A percentile compares a stretch with the other conserved stretches of the same genome.
Conservation (phyloP, 2,888 invertebrate species). For the Scaptomyza cyrtandrae region DNA sequence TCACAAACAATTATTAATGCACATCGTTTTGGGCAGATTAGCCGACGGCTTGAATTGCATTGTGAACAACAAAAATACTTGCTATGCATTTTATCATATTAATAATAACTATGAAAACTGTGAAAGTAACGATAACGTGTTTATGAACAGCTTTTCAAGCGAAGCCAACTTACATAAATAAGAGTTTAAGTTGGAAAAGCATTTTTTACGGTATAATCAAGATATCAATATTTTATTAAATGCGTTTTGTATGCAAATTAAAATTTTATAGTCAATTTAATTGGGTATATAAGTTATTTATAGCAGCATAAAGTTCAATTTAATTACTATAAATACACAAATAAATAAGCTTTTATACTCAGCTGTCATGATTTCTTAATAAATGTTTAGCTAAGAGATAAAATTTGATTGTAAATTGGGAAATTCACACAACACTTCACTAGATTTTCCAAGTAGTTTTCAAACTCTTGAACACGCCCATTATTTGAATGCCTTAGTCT, state of each 20-base stretch:
- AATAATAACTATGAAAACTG: conserved; percentile 9
- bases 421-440: not conserved
- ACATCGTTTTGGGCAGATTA: conserved; percentile 39
- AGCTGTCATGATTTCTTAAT: not conserved
- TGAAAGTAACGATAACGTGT: conserved; percentile 37
- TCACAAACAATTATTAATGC: conserved; percentile 68
- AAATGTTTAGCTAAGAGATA: not conserved
- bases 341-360: conserved; percentile 1
- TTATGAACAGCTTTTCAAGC: conserved; percentile 6
- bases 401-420: too few species aligned
- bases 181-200: not conserved
- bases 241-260: not conserved
- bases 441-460: conserved; percentile 8
- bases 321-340: not conserved
- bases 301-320: not conserved
- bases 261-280: not conserved
- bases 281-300: not conserved
- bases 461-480: conserved; percentile 37
- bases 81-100: conserved; percentile 32
- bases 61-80: conserved; percentile 12
- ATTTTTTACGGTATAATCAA: not conserved
- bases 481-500: conserved; percentile 27
- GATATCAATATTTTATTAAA: not conserved
- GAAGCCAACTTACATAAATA: not conserved
- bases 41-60: conserved; percentile 60